These are phyloP conservation scores for Carcina quercana DNA, from an alignment of 2,888 invertebrate species.

Conservation along the genomic window DNA sequence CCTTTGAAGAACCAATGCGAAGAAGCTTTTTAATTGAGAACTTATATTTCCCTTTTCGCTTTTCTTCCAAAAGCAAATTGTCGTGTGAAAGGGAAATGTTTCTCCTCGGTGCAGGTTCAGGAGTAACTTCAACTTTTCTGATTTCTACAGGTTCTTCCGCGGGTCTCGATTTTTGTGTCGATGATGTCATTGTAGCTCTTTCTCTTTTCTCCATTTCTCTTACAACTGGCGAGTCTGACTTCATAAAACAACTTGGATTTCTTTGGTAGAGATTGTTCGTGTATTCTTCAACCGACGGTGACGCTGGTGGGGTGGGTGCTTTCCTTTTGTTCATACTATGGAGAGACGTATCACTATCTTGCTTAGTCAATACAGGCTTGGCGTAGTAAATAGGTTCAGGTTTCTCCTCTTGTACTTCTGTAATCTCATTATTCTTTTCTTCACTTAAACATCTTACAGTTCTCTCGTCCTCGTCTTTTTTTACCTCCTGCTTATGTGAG, in stretches of 20 bases:
- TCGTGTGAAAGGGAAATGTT: slow-evolving; percentile 85
- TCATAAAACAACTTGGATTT: slow-evolving; percentile 69
- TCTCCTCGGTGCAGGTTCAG: slow-evolving; percentile 81
- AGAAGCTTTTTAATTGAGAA: slow-evolving; percentile 90
- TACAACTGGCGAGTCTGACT: slow-evolving; percentile 80
- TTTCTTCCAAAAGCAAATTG: slow-evolving; percentile 75
- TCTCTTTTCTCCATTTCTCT: slow-evolving; percentile 85
- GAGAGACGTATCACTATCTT: slow-evolving; percentile 72
- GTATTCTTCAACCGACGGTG: slow-evolving; percentile 63
- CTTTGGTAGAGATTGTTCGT: slow-evolving; percentile 74
- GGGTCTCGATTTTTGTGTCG: slow-evolving; percentile 38
- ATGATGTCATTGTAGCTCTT: slow-evolving; percentile 62
- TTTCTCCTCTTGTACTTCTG: slow-evolving; percentile 50
- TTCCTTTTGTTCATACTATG: slow-evolving; percentile 79
- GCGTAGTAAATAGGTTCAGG: slow-evolving; percentile 58
- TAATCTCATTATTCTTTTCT: slow-evolving; percentile 55
- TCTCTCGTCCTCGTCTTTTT: slow-evolving; percentile 44
- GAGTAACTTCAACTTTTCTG: slow-evolving; percentile 48
- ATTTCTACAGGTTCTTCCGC: slow-evolving; percentile 44
- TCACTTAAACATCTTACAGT: slow-evolving; percentile 36
- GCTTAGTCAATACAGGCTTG: slow-evolving; percentile 68
- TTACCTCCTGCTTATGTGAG: slow-evolving; percentile 63
- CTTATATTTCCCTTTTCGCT: slow-evolving; percentile 81
- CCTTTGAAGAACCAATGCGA: slow-evolving; percentile 84
- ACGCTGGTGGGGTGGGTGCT: slow-evolving; percentile 83